These are phyloP conservation scores for Diachasma alloeum DNA, from an alignment of 1,140 invertebrate genomes.

Conservation along the genomic window DNA sequence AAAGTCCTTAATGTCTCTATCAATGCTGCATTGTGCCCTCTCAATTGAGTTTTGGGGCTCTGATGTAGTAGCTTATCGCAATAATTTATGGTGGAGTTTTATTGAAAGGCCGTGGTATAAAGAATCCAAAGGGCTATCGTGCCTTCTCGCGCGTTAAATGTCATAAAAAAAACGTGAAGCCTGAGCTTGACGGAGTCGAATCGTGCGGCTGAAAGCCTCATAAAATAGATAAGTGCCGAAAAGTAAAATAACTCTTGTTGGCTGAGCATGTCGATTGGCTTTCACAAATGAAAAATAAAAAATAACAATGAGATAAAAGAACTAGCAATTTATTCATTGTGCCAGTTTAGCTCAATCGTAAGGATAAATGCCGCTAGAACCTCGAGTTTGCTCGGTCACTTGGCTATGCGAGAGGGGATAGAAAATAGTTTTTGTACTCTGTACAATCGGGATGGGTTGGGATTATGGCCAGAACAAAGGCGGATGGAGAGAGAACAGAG, in stretches of 20 bases:
- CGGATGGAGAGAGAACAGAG: not conserved
- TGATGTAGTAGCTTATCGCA: not conserved
- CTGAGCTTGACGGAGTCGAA: not conserved
- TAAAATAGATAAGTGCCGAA: slow-evolving; percentile 1
- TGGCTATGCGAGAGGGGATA: not conserved
- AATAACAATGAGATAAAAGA: slow-evolving; percentile 19
- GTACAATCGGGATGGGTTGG: not conserved
- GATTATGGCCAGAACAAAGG: not conserved
- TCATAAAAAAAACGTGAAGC: not conserved
- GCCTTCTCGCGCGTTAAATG: not conserved
- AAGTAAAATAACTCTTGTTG: not conserved
- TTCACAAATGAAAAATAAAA: slow-evolving; percentile 1
- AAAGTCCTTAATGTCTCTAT: not conserved
- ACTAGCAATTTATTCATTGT: slow-evolving; percentile 52
- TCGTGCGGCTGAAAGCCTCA: not conserved
- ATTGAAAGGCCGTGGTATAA: not conserved
- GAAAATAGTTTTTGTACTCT: not conserved
- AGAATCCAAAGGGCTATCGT: not conserved
- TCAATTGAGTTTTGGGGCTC: not conserved
- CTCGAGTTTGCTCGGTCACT: not conserved
- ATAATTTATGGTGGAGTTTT: not conserved
- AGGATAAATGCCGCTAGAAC: slow-evolving; percentile 31
- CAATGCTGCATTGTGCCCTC: not conserved
- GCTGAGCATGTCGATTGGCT: not conserved
- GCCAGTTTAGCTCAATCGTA: slow-evolving; percentile 50